Conservation (phyloP, 2,797 vertebrate genomes). For the Enteromius paludinosus region DNA sequence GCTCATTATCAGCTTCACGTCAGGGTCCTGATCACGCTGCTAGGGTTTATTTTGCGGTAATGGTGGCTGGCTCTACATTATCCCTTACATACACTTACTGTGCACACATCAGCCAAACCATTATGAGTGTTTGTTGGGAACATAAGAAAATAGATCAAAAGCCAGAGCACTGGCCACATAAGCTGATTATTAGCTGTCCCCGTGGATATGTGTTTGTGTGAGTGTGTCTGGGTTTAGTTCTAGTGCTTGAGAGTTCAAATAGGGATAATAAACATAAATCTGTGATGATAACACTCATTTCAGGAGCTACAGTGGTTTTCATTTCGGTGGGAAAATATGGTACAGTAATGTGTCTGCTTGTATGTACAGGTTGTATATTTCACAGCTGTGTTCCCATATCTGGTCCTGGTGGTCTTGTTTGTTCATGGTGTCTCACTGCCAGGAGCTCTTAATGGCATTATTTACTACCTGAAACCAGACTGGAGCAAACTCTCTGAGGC, state of each 20-base stretch:
- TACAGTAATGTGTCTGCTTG: neutral
- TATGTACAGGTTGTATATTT: slow-evolving; percentile 83
- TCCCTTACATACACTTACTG: slow-evolving; percentile 1
- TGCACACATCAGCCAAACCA: neutral
- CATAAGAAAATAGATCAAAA: slow-evolving; percentile 22
- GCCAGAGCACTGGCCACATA: slow-evolving; percentile 33
- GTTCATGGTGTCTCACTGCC: slow-evolving; percentile 83
- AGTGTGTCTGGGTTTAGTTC: neutral
- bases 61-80: slow-evolving; percentile 22
- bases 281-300: neutral
- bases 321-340: neutral
- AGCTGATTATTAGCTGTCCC: slow-evolving; percentile 49
- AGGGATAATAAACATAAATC: neutral
- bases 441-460: slow-evolving; percentile 82
- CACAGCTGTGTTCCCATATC: slow-evolving; percentile 85
- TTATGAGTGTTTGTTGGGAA: slow-evolving; percentile 21
- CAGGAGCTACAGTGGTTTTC: neutral
- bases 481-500: slow-evolving; percentile 86
- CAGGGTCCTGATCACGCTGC: neutral
- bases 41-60: neutral
- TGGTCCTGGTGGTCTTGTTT: slow-evolving; percentile 83
- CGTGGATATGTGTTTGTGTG: slow-evolving; percentile 25
- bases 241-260: neutral
- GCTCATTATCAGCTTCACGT: neutral
- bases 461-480: slow-evolving; percentile 86